Evolutionary conservation across 2,797 vertebrate species (phyloP).

Genomic region (Sternotherus odoratus): DNA sequence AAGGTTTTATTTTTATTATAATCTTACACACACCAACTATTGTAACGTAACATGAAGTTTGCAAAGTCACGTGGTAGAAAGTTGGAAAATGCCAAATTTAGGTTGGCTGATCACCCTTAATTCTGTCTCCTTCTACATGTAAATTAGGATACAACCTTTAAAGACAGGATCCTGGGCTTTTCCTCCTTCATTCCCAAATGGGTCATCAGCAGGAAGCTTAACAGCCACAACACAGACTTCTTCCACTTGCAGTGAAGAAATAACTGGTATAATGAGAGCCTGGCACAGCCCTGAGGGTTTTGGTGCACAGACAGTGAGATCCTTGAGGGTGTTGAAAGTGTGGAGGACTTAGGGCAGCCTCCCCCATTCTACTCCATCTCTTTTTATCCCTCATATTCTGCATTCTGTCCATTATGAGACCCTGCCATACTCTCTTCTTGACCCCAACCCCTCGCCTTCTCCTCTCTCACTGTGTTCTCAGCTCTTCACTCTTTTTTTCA

Average conservation of each 20-base stretch:
- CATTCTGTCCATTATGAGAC: background rate
- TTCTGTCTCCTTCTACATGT: background rate
- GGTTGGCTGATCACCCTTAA: background rate
- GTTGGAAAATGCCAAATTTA: background rate
- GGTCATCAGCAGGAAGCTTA: background rate
- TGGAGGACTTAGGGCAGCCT: background rate
- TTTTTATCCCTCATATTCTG: background rate
- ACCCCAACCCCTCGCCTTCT: background rate
- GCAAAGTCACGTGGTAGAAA: background rate
- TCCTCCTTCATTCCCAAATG: background rate
- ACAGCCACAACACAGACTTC: background rate
- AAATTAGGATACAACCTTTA: background rate
- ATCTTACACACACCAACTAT: background rate
- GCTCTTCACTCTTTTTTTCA: background rate
- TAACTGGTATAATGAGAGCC: background rate
- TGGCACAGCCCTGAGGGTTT: background rate
- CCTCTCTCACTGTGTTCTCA: background rate
- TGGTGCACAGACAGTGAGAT: background rate
- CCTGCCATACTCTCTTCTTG: background rate
- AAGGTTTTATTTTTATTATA: background rate
- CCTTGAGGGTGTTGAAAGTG: background rate
- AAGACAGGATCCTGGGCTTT: too few relatives aligned
- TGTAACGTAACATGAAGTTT: background rate
- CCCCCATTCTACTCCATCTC: background rate
- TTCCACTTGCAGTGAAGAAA: background rate